Evolutionary conservation across 2,888 invertebrate genomes (phyloP), one percentile per base, ranked within the genome.

Genomic region (Oxyteleia sp.): DNA sequence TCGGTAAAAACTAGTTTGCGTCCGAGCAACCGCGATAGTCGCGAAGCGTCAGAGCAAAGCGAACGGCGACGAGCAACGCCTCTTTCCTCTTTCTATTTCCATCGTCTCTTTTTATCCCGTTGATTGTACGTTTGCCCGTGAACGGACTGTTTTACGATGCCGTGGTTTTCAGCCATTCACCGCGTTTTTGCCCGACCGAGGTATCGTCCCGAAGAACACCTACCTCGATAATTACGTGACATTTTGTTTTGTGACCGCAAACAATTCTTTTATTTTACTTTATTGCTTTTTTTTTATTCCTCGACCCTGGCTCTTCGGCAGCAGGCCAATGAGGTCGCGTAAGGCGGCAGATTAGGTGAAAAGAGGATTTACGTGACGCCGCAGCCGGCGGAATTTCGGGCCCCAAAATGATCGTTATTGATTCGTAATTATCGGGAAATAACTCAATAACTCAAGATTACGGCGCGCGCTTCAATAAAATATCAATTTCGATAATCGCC

Each of bases 401-500:
- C 61, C 80, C 82, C 84, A 86, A 87, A 91, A 91, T 90, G 87
- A 89, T 90, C 89, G 85, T 89, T 89, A 90, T 89, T 89, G 90
- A 89, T 91, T 89, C 88, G 88, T 89, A 89, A 92, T 92, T 90
- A 89, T 90, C 88, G 86, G 76, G 88, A 90, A 91, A 92, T 91
- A 90, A 91, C 90, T 92, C 92, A 91, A 92, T 92, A 91, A 90
- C 85, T 85, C 71, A 45, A 84, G 84, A 87, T 87, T 85, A 83
- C 81, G 82, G 84, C 74, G 85, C 84, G 85, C 72, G 82, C 88
- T 84, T 91, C 91, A 90, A 92, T 92, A 91, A 92, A 92, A 92
- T 93, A 93, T 93, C 92, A 92, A 93, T 92, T 92, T 92, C 88
- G 91, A 88, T 92, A 91, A 92, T 93, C 88, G 90, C 85, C 88